Percentiles rank a stretch among this genome's conserved stretches.
These are phyloP conservation scores for Mobula hypostoma DNA, from an alignment of 2,113 vertebrate genomes.

Conservation along the genomic window DNA sequence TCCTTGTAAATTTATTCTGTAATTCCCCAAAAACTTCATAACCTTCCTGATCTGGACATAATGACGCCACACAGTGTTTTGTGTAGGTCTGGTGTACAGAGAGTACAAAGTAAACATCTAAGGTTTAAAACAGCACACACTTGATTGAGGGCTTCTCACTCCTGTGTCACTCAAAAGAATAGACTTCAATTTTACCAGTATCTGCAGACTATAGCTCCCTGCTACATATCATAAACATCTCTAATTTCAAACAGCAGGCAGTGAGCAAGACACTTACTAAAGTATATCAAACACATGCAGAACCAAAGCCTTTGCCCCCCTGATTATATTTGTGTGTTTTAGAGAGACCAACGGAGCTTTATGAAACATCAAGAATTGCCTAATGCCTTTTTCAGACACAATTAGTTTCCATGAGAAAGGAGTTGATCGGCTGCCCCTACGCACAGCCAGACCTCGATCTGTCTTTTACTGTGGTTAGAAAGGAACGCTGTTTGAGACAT, in stretches of 20 bases:
- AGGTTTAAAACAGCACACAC: not conserved
- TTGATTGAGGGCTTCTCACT: not conserved
- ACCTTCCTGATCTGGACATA: not conserved
- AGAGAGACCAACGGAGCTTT: slow-evolving; percentile 5
- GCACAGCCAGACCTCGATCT: slow-evolving; percentile 9
- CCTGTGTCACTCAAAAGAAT: not conserved
- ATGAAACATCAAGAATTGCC: slow-evolving; percentile 19
- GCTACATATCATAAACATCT: not conserved
- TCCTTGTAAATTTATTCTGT: not conserved
- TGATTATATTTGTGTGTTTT: not conserved
- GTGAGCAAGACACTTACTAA: not conserved
- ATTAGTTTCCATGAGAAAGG: slow-evolving; percentile 36
- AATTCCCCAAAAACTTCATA: not conserved
- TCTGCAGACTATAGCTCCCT: not conserved
- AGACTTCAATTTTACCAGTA: not conserved
- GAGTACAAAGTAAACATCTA: not conserved
- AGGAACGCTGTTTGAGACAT: slow-evolving; percentile 27
- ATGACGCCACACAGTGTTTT: not conserved
- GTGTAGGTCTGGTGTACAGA: not conserved
- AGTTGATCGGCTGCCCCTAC: not conserved
- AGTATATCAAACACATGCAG: not conserved
- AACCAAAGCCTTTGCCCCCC: not conserved
- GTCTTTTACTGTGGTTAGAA: slow-evolving; percentile 32
- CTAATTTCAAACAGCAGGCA: not conserved
- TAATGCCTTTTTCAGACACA: slow-evolving; percentile 35